Evolutionary conservation across 2,888 invertebrate genomes (phyloP), one percentile per base, ranked within the genome.

Genomic region (Margaritifera margaritifera): DNA sequence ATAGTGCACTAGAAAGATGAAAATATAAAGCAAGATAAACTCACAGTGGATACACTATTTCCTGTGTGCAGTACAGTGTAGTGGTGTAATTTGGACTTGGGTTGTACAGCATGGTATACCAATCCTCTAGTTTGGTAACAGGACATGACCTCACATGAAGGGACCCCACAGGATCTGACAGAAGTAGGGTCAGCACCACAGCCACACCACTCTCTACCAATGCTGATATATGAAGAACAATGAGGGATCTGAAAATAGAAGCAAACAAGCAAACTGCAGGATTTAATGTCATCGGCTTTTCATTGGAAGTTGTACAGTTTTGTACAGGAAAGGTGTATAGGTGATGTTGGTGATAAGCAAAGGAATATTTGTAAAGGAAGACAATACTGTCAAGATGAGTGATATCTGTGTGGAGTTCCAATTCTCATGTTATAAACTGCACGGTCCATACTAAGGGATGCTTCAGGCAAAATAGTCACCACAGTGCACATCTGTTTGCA

Each of bases 11-110:
- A n/a, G n/a, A 22, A 55, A n/a, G 56, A 57, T 6, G 52, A 19
- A 25, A 24, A 55, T 18, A 22, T n/a, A 18, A 55, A n/a, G n/a
- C 6, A 1, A 55, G 15, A 19, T 8, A 51, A 53, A 82, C 84
- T 86, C 92, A 98, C 96, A 99, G 91, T 59, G 99, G 99, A 92
- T 97, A 99, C 0, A 98, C 98, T 68, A 98, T 97, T 91, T 99
- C 99, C 87, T 99, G 97, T 0, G 98, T 97, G 90, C 99, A 99
- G 90, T 97, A 94, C 66, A 98, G 90, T 24, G 94, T 94, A 74
- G 93, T 93, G 69, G 95, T 94, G 90, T 97, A 98, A 90, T 97
- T 95, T 0, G 97, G 96, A 79, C 93, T 94, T 8, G 99, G 99
- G 91, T 99, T 99, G 86, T 97, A 93, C 73, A 99, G 92, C 79